Conservation (phyloP, 1,140 invertebrate genomes). For the Drosophila nebulosa region DNA sequence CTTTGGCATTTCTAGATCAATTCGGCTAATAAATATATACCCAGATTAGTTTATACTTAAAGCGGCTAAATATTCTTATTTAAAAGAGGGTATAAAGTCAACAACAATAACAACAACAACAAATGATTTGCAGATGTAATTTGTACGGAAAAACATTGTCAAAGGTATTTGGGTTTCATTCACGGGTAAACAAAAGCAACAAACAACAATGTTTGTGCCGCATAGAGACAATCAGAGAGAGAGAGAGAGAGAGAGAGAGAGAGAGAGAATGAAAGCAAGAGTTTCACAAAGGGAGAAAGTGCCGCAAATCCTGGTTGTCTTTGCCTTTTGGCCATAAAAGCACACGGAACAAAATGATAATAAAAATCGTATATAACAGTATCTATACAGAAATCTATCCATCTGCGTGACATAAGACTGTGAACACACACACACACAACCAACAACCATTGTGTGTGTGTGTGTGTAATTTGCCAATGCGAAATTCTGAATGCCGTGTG, state of each 20-base stretch:
- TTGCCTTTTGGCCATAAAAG: constrained; percentile 60
- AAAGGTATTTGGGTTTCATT: constrained; percentile 34
- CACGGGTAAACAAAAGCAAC: constrained; percentile 29
- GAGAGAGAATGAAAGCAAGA: not conserved
- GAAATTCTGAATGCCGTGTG: not conserved
- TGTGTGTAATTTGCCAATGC: constrained; percentile 61
- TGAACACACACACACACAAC: constrained; percentile 1
- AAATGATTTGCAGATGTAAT: constrained; percentile 31
- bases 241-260: not conserved
- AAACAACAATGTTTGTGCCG: constrained; percentile 45
- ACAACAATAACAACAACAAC: constrained; percentile 11
- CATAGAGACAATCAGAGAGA: not conserved
- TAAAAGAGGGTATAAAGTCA: constrained; percentile 27
- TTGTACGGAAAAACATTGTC: constrained; percentile 39
- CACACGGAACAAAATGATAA: constrained; percentile 77
- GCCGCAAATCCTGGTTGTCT: constrained; percentile 23
- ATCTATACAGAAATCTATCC: constrained; percentile 3
- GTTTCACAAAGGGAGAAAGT: not conserved
- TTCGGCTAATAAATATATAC: constrained; percentile 13
- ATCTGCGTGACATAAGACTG: constrained; percentile 70
- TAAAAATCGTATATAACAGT: constrained; percentile 58
- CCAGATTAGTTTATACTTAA: not conserved
- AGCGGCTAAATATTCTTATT: not conserved
- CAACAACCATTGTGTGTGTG: constrained; percentile 40
- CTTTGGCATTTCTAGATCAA: not conserved